These are phyloP conservation scores for Tetramorium parvispinum DNA, from an alignment of 1,140 invertebrate species.

Conservation along the genomic window DNA sequence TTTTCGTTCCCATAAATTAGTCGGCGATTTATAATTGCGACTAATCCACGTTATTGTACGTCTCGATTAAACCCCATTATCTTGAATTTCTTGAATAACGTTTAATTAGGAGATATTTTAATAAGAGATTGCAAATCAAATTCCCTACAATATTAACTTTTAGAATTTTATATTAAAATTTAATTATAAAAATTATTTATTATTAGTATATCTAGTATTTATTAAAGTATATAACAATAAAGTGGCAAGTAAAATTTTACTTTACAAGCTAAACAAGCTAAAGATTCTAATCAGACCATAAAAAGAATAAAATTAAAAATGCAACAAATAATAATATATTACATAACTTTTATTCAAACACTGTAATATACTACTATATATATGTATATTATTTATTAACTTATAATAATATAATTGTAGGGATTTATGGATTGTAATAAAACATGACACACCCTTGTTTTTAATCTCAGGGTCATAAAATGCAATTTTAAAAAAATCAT, in stretches of 20 bases:
- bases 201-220: background rate
- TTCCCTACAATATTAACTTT: background rate
- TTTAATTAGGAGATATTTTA: background rate
- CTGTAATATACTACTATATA: background rate
- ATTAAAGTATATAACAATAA: background rate
- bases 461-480: background rate
- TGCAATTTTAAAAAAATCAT: background rate
- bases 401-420: background rate
- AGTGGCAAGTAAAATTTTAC: background rate
- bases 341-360: background rate
- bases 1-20: slow-evolving; percentile 63
- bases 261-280: background rate
- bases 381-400: background rate
- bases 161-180: background rate
- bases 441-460: background rate
- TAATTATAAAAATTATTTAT: background rate
- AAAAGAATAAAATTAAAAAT: background rate
- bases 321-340: background rate
- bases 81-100: background rate
- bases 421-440: background rate
- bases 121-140: background rate
- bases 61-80: background rate
- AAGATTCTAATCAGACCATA: background rate
- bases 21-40: slow-evolving; percentile 1
- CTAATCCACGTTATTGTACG: background rate